Evolutionary conservation across 2,797 vertebrate genomes (phyloP), one percentile per base, ranked within the genome.

Genomic region (Manis crassicaudata): DNA sequence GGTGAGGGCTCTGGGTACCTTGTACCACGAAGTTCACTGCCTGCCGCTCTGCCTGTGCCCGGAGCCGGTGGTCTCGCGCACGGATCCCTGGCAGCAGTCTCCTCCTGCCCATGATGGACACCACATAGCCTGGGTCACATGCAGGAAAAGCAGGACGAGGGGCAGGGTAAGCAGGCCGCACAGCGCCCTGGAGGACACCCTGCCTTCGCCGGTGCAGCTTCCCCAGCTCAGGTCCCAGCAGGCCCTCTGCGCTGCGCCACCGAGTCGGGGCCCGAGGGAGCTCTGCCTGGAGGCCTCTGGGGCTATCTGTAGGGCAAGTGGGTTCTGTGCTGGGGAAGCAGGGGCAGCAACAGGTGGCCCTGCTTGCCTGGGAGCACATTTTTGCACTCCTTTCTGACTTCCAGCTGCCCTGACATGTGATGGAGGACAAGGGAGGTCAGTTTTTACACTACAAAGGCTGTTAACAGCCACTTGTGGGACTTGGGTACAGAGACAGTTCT

Each of bases 11-110:
- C 79, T 0, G 2, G 1, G 20, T 92, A 99, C 99, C 99, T 99
- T 99, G 99, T 81, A 99, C 99, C 82, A 99, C 99, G 98, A 99
- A 99, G 98, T 99, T 99, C 95, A 99, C 99, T 0, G 99, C 99
- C 97, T 99, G 99, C 73, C 99, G 98, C 98, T 99, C 99, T 0
- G 99, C 99, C 97, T 99, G 99, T 92, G 99, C 99, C 94, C 99
- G 99, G 16, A 99, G 93, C 25, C 94, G 96, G 98, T 99, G 99
- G 97, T 99, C 98, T 16, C 96, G 80, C 2, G 99, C 98, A 1
- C 84, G 98, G 98, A 99, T 99, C 95, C 99, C 98, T 2, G 98
- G 99, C 96, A 99, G 98, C 0, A 97, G 98, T 52, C 99, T 98
- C 27, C 98, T 98, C 16, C 99, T 99, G 20, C 99, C 99, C 99